Evolutionary conservation across 92 coral and sea anemone genomes (phyloP), one percentile per base, ranked within the genome.

Genomic region (Desmophyllum pertusum): DNA sequence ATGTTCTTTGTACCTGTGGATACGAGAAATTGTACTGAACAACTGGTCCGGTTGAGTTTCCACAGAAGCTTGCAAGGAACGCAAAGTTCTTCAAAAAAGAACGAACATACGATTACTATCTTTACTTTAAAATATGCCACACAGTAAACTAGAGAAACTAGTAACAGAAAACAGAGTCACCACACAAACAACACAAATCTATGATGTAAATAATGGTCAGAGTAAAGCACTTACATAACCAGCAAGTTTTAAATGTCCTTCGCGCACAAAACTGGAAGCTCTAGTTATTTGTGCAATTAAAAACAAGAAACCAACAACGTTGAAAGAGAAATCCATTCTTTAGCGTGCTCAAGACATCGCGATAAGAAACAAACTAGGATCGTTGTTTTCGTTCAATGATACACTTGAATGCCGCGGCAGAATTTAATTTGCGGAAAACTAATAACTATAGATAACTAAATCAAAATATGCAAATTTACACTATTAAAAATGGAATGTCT

Each of bases 41-140:
- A 21, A 77, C 73, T 0, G 87, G 87, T 19, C 93, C 93, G 36
- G 77, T 86, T 1, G 90, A 83, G 55, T 86, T 70, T 31, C 93
- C 93, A 71, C 93, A 90, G 73, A 90, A 86, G 73, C 93, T 90
- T 63, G 85, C 83, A 72, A 90, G 68, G 73, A 81, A 90, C 10
- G 90, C 89, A 77, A 90, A 90, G 81, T 90, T 90, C 93, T 90
- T 18, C 13, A 76, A 81, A 84, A 70, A 75, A 33, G 18, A 83
- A 53, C 63, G 30, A 78, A 38, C 2, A 59, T 31, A 2, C 25
- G 48, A 19, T 72, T n/a, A 8, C 21, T 23, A 3, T 10, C 13
- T 41, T 38, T 51, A 29, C 4, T 52, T 30, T 31, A 4, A 33
- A 51, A 48, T 23, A 23, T 75, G 10, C 45, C 2, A 6, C 25